Evolutionary conservation across 2,113 vertebrate species (phyloP), one percentile per base, ranked within the genome.

Genomic region (Tupaia chinensis): DNA sequence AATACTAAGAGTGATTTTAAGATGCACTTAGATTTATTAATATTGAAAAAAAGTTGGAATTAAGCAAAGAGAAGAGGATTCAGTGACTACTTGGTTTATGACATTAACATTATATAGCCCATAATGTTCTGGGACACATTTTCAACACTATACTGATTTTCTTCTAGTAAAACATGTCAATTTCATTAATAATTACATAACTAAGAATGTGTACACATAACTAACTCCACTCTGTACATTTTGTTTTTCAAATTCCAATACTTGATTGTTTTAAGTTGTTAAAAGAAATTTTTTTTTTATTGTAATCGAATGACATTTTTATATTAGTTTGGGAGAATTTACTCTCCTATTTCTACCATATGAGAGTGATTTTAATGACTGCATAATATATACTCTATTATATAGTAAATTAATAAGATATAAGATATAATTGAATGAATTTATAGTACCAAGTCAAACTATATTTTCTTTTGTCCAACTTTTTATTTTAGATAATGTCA

Each of bases 121-220:
- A 44, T 65, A 70, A 69, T 76, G 72, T 96, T 90, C 44, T 87
- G n/a, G 14, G 20, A 93, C 72, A 77, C 2, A 65, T 68, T 91
- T 79, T 93, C 25, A 34, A n/a, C 34, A 74, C 22, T 15, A 34
- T 15, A 82, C 63, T 74, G 7, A 16, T 15, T 72, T 86, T 90
- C 23, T 83, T n/a, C 25, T 56, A 63, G 17, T 34, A 44, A 86
- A 79, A 81, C 9, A 5, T 4, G 56, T 94, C 58, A 16, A 27
- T 70, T 90, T 96, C 58, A 70, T 87, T 81, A 63, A 44, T 70
- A 63, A 20, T 60, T 27, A 93, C 88, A 16, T 44, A 34, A 53
- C n/a, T 84, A 88, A 72, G 29, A 63, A 82, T 44, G 9, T 86
- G 7, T 19, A 44, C 7, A 44, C 27, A 88, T 60, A 10, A 72